Percentiles rank a stretch among this genome's conserved stretches.
Conservation (phyloP, 2,888 invertebrate genomes). For the Melanotus villosus region DNA sequence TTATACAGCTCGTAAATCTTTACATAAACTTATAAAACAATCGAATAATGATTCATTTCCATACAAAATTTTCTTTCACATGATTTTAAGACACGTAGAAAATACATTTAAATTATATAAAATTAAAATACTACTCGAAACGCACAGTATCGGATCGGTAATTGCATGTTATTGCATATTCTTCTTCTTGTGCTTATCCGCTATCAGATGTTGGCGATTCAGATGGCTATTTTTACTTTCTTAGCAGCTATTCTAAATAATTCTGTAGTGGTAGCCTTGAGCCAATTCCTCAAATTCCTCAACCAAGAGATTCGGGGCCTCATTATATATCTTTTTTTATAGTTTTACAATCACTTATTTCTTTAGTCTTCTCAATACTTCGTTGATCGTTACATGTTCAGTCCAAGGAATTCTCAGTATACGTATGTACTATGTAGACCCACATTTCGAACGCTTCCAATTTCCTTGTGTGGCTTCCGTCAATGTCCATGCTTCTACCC, state of each 20-base stretch:
- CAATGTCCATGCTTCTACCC: no score
- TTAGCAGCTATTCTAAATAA: neutral
- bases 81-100: no score
- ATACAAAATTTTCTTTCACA: no score
- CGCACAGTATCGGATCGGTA: no score
- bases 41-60: no score
- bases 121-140: no score
- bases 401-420: neutral
- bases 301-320: constrained; percentile 1
- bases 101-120: no score
- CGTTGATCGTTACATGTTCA: neutral
- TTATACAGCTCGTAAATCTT: no score
- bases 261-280: neutral
- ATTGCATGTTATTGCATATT: neutral
- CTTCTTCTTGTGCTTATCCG: constrained; percentile 6
- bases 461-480: no score
- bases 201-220: constrained; percentile 3
- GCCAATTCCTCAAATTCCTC: neutral
- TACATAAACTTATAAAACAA: no score
- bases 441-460: no score
- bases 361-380: neutral
- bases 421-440: no score
- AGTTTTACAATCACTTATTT: neutral
- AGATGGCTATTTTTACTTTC: constrained; percentile 9
- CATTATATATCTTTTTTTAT: neutral